phyloP scores from a whole-genome alignment of 2,113 vertebrate species.

The Chionodraco myersi region DNA sequence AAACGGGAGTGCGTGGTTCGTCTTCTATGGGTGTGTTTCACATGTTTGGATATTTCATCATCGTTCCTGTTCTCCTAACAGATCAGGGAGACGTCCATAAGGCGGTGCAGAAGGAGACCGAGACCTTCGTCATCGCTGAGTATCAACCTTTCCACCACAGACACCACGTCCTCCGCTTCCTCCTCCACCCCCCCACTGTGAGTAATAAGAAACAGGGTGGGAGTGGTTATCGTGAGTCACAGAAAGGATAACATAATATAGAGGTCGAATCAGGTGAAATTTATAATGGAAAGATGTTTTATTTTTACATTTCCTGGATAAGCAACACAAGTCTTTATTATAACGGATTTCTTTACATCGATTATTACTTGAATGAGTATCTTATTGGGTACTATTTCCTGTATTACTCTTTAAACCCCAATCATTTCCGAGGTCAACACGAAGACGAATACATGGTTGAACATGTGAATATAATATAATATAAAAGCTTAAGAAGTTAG shows the following conservation, averaged over 20 bases:
- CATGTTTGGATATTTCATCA: background rate
- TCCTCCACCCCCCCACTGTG: conserved; percentile 63
- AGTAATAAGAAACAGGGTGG: conserved; percentile 24
- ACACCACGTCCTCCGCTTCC: conserved; percentile 40
- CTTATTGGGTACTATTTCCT: no score
- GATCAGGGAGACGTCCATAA: conserved; percentile 78
- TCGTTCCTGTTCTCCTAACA: conserved; percentile 10
- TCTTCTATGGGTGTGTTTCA: background rate
- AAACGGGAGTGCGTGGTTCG: background rate
- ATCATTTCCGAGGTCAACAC: no score
- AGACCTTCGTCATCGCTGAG: conserved; percentile 71
- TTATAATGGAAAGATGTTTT: no score
- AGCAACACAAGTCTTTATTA: no score
- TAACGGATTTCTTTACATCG: no score
- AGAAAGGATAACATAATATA: background rate
- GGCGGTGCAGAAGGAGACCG: conserved; percentile 27
- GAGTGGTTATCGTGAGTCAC: background rate
- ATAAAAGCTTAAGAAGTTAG: no score
- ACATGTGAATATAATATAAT: no score
- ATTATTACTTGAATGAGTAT: no score
- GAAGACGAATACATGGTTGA: no score
- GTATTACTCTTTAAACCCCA: no score
- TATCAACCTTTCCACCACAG: conserved; percentile 52
- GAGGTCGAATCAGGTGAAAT: no score
- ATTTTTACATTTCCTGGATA: no score